These are phyloP conservation scores for Bombus haemorrhoidalis DNA, from an alignment of 1,140 invertebrate species.

Conservation along the genomic window DNA sequence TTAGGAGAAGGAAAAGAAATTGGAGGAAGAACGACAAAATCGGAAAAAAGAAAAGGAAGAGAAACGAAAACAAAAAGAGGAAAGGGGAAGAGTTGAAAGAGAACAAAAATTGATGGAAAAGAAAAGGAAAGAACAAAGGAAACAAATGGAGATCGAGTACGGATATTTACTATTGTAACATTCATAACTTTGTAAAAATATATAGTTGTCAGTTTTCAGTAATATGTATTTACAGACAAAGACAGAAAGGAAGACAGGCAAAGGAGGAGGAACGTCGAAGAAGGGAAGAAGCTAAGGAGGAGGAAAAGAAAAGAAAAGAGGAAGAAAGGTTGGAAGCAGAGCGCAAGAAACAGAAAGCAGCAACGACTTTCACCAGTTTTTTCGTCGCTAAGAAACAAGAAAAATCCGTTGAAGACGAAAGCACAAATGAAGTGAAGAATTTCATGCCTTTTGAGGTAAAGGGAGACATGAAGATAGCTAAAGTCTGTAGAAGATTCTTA, in stretches of 20 bases:
- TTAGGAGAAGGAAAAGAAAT: conserved; percentile 84
- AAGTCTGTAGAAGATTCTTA: conserved; percentile 83
- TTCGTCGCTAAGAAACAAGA: conserved; percentile 88
- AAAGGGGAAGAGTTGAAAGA: conserved; percentile 81
- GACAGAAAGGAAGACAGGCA: conserved; percentile 78
- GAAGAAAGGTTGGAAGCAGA: conserved; percentile 85
- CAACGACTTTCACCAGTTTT: conserved; percentile 90
- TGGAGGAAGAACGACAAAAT: conserved; percentile 74
- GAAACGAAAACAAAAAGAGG: conserved; percentile 83
- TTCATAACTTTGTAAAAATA: conserved; percentile 11
- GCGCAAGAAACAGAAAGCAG: conserved; percentile 88
- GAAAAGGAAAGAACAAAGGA: conserved; percentile 82
- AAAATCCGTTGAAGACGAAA: conserved; percentile 74
- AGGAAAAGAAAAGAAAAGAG: conserved; percentile 84
- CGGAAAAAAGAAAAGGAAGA: conserved; percentile 52
- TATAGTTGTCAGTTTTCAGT: background rate
- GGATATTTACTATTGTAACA: conserved; percentile 38
- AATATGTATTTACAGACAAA: conserved; percentile 69
- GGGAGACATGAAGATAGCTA: conserved; percentile 94
- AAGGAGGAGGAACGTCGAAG: conserved; percentile 81
- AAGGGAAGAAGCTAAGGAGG: conserved; percentile 85
- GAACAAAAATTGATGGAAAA: conserved; percentile 80
- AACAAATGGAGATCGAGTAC: conserved; percentile 79
- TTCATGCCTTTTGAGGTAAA: conserved; percentile 90
- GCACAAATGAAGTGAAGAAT: conserved; percentile 68